Base-by-base conservation (phyloP, 2,888 invertebrate genomes). In the Abrostola triplasia region DNA sequence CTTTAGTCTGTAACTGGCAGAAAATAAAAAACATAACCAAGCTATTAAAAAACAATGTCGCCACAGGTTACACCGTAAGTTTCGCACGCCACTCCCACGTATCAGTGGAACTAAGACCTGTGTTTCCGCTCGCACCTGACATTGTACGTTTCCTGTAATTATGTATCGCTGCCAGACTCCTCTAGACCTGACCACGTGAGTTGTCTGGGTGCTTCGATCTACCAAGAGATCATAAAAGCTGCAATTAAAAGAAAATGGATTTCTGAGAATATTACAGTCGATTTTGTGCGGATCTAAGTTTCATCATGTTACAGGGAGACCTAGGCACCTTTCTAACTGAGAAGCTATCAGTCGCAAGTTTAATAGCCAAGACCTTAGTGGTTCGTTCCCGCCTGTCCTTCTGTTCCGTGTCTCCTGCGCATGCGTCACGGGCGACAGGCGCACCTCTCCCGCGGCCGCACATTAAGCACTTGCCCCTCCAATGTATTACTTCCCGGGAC, bases 401-500 rank as follows among this genome's bases (percentile, higher is more conserved):
- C 77, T 73, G 72, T 36, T 8, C 6, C 5, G 35, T 0, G 5
- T 35, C 37, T 12, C 60, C 47, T 11, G 9, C n/a, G 53, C 41
- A 6, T 9, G 5, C 35, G 40, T 5, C 63, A 57, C 61, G 49
- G 9, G 68, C 70, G 59, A 57, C 61, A 47, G 9, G 68, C 70
- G 59, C 77, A 62, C 62, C 58, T 72, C 49, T 57, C 49, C 57
- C 10, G 36, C 35, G 36, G 51, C 44, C 44, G 0, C 57, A 12
- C 53, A 67, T 71, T 59, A 71, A 59, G 50, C 54, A 61, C 61
- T 73, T 60, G 58, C 42, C 36, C 57, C 50, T 44, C 52, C 77
- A 58, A 73, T 73, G 52, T 73, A 56, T 60, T 38, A 68, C 78
- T 68, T 63, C 70, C 78, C 70, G 73, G 70, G 69, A 60, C 41